Evolutionary conservation across 2,113 vertebrate species (phyloP).

Genomic region (Isurus oxyrinchus): DNA sequence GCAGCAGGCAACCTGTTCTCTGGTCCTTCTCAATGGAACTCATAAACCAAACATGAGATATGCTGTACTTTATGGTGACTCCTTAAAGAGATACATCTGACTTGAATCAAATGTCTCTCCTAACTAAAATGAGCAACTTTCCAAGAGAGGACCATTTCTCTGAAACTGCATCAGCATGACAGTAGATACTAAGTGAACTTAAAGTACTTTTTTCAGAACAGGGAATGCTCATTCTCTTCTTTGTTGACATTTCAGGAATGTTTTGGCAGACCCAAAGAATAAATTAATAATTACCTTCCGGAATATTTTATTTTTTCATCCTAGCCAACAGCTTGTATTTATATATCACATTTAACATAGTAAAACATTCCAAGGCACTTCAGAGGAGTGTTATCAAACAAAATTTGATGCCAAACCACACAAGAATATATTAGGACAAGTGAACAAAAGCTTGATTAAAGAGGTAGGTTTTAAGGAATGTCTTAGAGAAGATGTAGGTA

Average conservation of each 20-base stretch:
- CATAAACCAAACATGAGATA: not conserved
- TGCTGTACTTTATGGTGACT: not conserved
- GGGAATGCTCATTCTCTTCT: not conserved
- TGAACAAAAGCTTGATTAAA: not conserved
- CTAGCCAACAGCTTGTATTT: not conserved
- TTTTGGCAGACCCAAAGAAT: not conserved
- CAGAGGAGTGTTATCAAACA: not conserved
- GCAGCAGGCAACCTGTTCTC: not conserved
- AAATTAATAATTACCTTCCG: not conserved
- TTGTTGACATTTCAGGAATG: not conserved
- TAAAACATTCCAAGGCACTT: not conserved
- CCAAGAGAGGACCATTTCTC: not conserved
- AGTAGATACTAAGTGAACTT: not conserved
- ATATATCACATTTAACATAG: not conserved
- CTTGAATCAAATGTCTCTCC: not conserved
- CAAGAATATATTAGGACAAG: not conserved
- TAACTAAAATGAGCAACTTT: not conserved
- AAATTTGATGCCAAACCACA: not conserved
- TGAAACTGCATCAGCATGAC: not conserved
- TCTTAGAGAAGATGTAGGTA: not conserved
- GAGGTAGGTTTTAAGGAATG: not conserved
- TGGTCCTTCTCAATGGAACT: not conserved
- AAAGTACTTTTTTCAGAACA: not conserved
- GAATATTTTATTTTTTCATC: not conserved
- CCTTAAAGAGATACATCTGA: not conserved